Evolutionary conservation across 2,797 vertebrate genomes (phyloP).

Genomic region (Pantherophis vulpinus): DNA sequence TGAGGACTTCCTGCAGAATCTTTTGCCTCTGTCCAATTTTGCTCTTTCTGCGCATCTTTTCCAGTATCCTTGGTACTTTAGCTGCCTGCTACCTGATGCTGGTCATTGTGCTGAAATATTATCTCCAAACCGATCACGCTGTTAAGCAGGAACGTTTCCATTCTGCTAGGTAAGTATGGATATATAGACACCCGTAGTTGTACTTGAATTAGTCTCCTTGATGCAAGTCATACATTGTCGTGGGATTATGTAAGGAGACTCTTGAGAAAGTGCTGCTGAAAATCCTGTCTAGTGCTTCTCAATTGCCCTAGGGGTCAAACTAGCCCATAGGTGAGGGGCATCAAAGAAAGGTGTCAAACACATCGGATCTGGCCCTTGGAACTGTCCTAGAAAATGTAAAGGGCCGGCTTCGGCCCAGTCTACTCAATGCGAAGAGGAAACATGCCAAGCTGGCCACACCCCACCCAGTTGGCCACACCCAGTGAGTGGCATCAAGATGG

Average conservation of each 20-base stretch:
- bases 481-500: no score
- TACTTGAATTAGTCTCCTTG: background rate
- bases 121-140: conserved; percentile 66
- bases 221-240: no score
- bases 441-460: no score
- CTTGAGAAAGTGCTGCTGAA: background rate
- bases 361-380: fast-evolving
- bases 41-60: background rate
- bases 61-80: conserved; percentile 87
- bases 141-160: conserved; percentile 42
- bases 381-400: no score
- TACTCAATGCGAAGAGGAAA: no score
- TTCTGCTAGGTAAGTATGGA: conserved; percentile 73
- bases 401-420: no score
- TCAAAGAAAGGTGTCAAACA: no score
- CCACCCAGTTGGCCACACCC: no score
- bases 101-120: conserved; percentile 82
- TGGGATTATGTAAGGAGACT: no score
- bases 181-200: no score
- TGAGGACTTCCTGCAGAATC: background rate
- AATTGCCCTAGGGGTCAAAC: no score
- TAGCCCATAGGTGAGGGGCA: no score
- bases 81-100: conserved; percentile 88
- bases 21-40: background rate
- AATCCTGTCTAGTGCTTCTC: background rate